These are phyloP conservation scores for Rhodinocichla rosea DNA, from an alignment of 2,113 vertebrate genomes.

Conservation along the genomic window DNA sequence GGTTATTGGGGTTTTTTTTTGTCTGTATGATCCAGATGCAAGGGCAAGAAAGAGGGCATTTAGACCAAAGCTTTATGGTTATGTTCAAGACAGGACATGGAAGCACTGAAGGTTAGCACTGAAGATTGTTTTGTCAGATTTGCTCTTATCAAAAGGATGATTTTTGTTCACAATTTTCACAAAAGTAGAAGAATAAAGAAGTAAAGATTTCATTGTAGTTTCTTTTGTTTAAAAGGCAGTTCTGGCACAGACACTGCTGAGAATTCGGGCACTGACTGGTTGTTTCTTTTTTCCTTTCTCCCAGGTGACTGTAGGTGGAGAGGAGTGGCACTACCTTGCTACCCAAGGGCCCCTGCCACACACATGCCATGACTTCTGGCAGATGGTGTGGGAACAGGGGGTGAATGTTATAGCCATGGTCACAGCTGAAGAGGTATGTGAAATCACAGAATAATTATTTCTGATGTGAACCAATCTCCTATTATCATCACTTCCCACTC, in stretches of 20 bases:
- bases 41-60: neutral
- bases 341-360: conserved; percentile 91
- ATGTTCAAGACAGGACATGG: neutral
- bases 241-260: neutral
- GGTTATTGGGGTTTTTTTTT: neutral
- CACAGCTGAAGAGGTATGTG: conserved; percentile 90
- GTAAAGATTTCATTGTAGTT: neutral
- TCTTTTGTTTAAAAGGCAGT: neutral
- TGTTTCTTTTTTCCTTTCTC: neutral
- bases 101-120: neutral
- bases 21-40: neutral
- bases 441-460: neutral
- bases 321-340: conserved; percentile 94
- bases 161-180: neutral
- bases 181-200: neutral
- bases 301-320: conserved; percentile 87
- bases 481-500: neutral
- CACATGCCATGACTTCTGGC: conserved; percentile 96
- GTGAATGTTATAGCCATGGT: conserved; percentile 96
- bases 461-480: neutral
- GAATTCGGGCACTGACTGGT: neutral
- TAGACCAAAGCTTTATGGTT: neutral
- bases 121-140: neutral
- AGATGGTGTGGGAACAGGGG: conserved; percentile 97
- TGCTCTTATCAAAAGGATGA: neutral